Conservation (phyloP, 2,888 invertebrate species). For the Spialia ferax region DNA sequence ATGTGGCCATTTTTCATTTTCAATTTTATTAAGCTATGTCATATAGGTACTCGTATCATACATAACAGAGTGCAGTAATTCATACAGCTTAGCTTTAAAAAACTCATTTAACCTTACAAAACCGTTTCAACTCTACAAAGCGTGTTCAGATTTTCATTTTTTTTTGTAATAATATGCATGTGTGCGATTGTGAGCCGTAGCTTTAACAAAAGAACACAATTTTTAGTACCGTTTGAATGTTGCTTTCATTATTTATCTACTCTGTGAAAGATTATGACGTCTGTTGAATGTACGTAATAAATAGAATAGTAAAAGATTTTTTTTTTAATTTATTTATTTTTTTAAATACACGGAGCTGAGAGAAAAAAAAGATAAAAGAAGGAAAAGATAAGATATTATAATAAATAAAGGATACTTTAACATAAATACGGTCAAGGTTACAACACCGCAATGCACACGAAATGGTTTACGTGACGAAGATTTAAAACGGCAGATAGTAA, state of each 20-base stretch:
- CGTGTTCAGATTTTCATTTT: neutral
- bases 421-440: neutral
- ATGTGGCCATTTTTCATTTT: neutral
- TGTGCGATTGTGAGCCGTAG: neutral
- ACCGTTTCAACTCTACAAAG: conserved; percentile 7
- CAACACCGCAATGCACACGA: neutral
- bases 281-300: too few relatives aligned
- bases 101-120: conserved; percentile 31
- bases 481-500: neutral
- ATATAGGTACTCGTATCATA: conserved; percentile 23
- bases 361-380: too few relatives aligned
- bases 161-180: neutral
- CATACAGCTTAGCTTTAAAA: conserved; percentile 28
- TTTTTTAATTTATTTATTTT: too few relatives aligned
- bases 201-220: neutral
- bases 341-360: too few relatives aligned
- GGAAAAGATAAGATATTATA: too few relatives aligned
- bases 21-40: conserved; percentile 6
- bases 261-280: too few relatives aligned
- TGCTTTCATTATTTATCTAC: neutral
- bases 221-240: neutral
- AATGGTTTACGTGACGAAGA: conserved; percentile 3
- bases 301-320: too few relatives aligned
- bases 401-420: too few relatives aligned
- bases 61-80: conserved; percentile 6